A percentile compares a stretch with the other conserved stretches of the same genome.
Conservation (phyloP, 1,140 invertebrate species). For the Hetaerina americana region DNA sequence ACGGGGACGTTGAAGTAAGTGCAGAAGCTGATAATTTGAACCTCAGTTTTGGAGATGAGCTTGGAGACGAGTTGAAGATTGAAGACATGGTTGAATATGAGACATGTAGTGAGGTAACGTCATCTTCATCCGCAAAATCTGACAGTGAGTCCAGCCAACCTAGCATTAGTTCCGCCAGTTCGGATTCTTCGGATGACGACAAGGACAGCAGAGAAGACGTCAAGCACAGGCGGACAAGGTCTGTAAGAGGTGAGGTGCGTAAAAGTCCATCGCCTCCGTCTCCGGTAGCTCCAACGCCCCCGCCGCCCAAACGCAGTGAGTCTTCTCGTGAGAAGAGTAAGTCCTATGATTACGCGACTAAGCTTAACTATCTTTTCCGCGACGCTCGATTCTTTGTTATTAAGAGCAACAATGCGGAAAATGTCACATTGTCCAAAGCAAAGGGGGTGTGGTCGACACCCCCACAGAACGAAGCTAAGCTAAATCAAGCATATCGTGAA, state of each 20-base stretch:
- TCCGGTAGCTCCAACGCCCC: background rate
- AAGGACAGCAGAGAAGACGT: background rate
- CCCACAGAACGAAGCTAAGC: slow-evolving; percentile 90
- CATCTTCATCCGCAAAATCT: slow-evolving; percentile 1
- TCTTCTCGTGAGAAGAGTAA: background rate
- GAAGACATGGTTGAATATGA: slow-evolving; percentile 7
- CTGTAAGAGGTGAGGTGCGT: background rate
- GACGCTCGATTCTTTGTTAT: slow-evolving; percentile 94
- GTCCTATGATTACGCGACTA: slow-evolving; percentile 58
- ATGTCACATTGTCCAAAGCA: slow-evolving; percentile 84
- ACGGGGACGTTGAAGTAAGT: background rate
- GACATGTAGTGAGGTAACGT: background rate
- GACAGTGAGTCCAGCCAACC: slow-evolving; percentile 1
- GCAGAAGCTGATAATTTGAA: background rate
- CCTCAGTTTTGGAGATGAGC: background rate
- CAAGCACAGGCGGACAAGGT: background rate
- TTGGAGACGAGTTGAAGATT: slow-evolving; percentile 1
- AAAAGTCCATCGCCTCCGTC: background rate
- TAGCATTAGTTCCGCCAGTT: background rate
- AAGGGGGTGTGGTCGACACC: slow-evolving; percentile 97
- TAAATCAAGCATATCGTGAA: slow-evolving; percentile 87
- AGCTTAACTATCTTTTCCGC: slow-evolving; percentile 88
- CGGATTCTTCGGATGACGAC: background rate
- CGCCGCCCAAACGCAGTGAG: background rate
- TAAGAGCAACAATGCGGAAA: slow-evolving; percentile 96